Evolutionary conservation across 64 coral and sea anemone species (phyloP), one percentile per base, ranked within the genome.

Genomic region (Orbicella faveolata): DNA sequence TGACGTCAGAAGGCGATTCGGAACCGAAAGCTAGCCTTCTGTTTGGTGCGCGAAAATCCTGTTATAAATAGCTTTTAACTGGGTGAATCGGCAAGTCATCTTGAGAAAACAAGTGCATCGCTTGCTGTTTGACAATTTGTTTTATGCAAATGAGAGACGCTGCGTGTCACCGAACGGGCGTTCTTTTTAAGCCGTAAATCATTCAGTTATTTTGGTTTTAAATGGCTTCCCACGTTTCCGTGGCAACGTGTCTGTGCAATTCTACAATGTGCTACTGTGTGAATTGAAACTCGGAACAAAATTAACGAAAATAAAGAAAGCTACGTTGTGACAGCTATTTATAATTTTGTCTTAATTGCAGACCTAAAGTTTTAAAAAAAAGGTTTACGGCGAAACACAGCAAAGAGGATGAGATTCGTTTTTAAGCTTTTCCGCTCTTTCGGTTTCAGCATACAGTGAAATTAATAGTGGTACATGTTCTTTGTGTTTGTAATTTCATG

Each of bases 401-500:
- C 20, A 25, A 69, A 69, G 13, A 44, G 11, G 16, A 67, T 23
- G 16, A 34, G 61, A 63, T 65, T 68, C 67, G 18, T 35, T 8
- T 16, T 41, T 39, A 66, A 44, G 61, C 77, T 37, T 67, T 67
- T 63, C 53, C 79, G 54, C 79, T 62, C 33, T n/a, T 65, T 67
- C 36, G 11, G 18, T 83, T 65, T 83, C 10, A 36, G 61, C 80
- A 6, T 72, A 63, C 82, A 25, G 63, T 70, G 23, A 69, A 84
- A 52, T n/a, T 61, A 37, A 23, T 70, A 52, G 25, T n/a, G 13
- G 39, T 39, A 52, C 41, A 25, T 39, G 25, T 34, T 41, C 12
- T 34, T 65, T 83, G 63, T 36, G 80, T 83, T 83, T 83, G 17
- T 65, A 83, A 25, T 69, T 37, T 37, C 36, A 37, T 51, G 65